Percentiles rank a stretch among this genome's conserved stretches.
These are phyloP conservation scores for Grallaria varia DNA, from an alignment of 2,113 vertebrate species.

Conservation along the genomic window DNA sequence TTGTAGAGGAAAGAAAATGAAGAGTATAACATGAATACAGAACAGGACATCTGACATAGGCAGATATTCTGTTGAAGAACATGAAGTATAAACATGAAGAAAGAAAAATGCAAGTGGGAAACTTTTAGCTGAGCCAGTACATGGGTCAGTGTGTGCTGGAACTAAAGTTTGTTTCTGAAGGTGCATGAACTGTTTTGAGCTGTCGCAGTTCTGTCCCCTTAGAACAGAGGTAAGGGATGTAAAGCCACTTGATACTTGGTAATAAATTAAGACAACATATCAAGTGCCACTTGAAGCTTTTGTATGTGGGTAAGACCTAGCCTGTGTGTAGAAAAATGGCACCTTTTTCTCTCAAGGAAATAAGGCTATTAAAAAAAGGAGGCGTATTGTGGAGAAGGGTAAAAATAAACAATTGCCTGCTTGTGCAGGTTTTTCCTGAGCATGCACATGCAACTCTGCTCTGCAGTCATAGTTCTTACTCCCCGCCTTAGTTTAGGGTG, in stretches of 20 bases:
- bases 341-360: background rate
- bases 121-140: background rate
- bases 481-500: background rate
- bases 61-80: background rate
- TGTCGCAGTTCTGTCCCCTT: background rate
- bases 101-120: background rate
- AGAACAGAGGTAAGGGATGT: background rate
- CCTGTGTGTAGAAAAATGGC: background rate
- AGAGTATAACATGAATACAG: background rate
- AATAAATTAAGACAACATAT: background rate
- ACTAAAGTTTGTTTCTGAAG: background rate
- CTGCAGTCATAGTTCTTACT: background rate
- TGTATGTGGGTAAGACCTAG: background rate
- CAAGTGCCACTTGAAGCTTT: background rate
- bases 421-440: background rate
- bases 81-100: background rate
- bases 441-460: background rate
- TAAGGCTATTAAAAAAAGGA: background rate
- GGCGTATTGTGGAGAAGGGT: background rate
- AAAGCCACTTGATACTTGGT: background rate
- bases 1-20: background rate
- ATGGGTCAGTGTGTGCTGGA: background rate
- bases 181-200: background rate
- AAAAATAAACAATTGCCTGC: background rate
- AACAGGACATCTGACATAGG: background rate